Percentiles rank a stretch among this genome's conserved stretches.
These are phyloP conservation scores for Siniperca obscura DNA, from an alignment of 2,797 vertebrate genomes.

Conservation along the genomic window DNA sequence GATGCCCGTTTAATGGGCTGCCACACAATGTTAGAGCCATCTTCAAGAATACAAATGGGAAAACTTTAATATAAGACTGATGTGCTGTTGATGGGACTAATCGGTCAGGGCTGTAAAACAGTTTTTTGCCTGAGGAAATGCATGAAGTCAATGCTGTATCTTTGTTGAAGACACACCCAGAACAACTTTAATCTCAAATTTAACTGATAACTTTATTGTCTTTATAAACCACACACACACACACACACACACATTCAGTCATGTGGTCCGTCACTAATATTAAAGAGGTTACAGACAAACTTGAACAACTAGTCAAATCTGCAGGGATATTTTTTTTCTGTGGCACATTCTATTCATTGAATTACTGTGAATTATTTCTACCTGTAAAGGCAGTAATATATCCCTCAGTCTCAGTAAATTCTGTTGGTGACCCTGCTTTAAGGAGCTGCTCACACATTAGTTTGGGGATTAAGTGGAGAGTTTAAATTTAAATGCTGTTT, in stretches of 20 bases:
- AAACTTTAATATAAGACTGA: constrained; percentile 13
- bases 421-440: background rate
- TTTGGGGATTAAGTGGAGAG: background rate
- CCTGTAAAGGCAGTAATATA: background rate
- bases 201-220: background rate
- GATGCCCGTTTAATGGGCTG: constrained; percentile 16
- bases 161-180: background rate
- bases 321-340: background rate
- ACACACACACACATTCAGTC: background rate
- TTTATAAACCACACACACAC: background rate
- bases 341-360: background rate
- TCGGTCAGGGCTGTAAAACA: background rate
- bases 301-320: constrained; percentile 6
- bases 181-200: background rate
- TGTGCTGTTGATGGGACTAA: constrained; percentile 7
- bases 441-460: background rate
- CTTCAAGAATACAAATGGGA: constrained; percentile 11
- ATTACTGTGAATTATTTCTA: background rate
- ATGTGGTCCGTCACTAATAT: background rate
- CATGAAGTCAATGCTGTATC: background rate
- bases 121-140: constrained; percentile 3
- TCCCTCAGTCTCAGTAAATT: background rate
- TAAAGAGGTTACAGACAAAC: background rate
- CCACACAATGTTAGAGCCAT: background rate
- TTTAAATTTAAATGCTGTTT: constrained; percentile 19